Evolutionary conservation across 2,888 invertebrate species (phyloP).

Genomic region (Watsonalla cultraria): DNA sequence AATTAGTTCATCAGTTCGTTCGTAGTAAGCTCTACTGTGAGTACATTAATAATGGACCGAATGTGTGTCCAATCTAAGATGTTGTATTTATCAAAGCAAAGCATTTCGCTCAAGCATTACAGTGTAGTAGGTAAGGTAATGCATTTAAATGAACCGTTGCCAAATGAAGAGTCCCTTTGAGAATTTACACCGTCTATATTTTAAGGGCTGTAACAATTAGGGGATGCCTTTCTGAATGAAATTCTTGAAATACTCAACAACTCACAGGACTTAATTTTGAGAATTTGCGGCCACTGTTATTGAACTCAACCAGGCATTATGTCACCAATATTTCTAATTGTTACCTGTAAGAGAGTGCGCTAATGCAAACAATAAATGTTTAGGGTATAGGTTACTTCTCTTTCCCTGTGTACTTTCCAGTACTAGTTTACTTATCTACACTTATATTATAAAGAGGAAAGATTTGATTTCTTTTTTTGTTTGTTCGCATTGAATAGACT

Average conservation of each 20-base stretch:
- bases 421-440: too few relatives aligned
- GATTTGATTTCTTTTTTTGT: too few relatives aligned
- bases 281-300: slow-evolving; percentile 18
- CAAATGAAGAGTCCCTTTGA: slow-evolving; percentile 34
- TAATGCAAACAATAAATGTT: too few relatives aligned
- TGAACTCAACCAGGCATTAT: slow-evolving; percentile 8
- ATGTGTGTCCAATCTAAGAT: not conserved
- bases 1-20: too few relatives aligned
- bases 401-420: too few relatives aligned
- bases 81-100: not conserved
- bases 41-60: too few relatives aligned
- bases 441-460: too few relatives aligned
- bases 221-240: slow-evolving; percentile 57
- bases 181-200: slow-evolving; percentile 51
- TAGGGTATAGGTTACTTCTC: too few relatives aligned
- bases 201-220: slow-evolving; percentile 42
- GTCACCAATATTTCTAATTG: too few relatives aligned
- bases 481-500: too few relatives aligned
- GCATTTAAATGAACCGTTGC: slow-evolving; percentile 27
- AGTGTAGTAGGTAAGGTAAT: slow-evolving; percentile 6
- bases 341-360: too few relatives aligned
- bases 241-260: slow-evolving; percentile 44
- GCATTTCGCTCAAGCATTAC: not conserved
- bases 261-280: slow-evolving; percentile 40
- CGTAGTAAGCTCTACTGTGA: too few relatives aligned